These are phyloP conservation scores for Cynodonichthys magdalenae DNA, from an alignment of 2,797 vertebrate genomes.

Conservation along the genomic window DNA sequence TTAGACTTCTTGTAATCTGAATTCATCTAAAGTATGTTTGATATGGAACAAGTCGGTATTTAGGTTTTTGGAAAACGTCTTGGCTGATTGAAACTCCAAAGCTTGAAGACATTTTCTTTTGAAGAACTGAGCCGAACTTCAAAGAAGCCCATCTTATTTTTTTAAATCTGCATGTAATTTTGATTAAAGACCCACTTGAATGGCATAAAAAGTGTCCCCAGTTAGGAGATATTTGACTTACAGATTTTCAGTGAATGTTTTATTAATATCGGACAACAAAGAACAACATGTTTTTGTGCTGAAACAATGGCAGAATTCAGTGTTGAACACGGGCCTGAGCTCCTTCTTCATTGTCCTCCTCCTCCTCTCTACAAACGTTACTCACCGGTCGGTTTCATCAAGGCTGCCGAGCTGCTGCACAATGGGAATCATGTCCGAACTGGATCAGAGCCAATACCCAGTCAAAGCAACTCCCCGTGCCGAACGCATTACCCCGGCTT, in stretches of 20 bases:
- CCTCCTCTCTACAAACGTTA: conserved; percentile 18
- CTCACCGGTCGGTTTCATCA: conserved; percentile 56
- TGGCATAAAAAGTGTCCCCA: conserved; percentile 3
- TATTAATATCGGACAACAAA: conserved; percentile 71
- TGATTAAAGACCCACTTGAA: neutral
- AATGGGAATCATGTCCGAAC: conserved; percentile 64
- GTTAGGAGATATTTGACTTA: conserved; percentile 52
- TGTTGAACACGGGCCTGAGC: conserved; percentile 50
- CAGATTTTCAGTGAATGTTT: conserved; percentile 59
- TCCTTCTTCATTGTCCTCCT: conserved; percentile 20
- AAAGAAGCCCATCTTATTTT: neutral
- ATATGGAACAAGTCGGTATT: conserved; percentile 23
- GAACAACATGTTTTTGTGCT: conserved; percentile 67
- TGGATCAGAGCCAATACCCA: conserved; percentile 72
- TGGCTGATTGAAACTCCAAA: conserved; percentile 11
- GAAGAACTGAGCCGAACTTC: neutral
- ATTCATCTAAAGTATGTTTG: conserved; percentile 49
- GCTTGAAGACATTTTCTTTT: neutral
- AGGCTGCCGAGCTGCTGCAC: conserved; percentile 55
- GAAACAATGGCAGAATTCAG: conserved; percentile 59
- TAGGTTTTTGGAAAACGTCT: neutral
- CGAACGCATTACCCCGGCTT: conserved; percentile 66
- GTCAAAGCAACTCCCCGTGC: conserved; percentile 64
- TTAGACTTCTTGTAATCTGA: conserved; percentile 42
- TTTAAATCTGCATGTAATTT: conserved; percentile 1